A percentile compares a stretch with the other conserved stretches of the same genome.
Evolutionary conservation across 30 jellyfish, hydroid and myxozoan species (phyloP).

Genomic region (Hydractinia echinata): DNA sequence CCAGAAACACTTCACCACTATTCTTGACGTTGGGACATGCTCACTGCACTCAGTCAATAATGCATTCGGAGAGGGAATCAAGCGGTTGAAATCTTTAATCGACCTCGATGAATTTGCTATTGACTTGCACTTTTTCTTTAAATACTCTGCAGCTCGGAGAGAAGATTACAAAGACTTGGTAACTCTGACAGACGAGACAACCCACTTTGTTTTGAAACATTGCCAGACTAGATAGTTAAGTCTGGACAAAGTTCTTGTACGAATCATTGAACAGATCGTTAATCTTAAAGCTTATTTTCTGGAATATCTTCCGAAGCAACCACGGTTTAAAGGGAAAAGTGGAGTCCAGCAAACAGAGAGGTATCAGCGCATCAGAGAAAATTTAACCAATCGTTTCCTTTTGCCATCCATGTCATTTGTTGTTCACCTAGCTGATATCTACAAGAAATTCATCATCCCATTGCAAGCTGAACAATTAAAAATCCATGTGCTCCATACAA

Average conservation of each 20-base stretch:
- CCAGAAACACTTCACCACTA: too few species aligned
- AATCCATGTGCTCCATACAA: conserved; percentile 11
- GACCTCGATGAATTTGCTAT: too few species aligned
- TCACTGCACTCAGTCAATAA: too few species aligned
- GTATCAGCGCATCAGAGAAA: conserved; percentile 15
- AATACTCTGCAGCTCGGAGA: too few species aligned
- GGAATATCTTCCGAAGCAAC: conserved; percentile 11
- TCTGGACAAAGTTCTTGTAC: neutral
- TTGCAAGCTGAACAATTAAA: neutral
- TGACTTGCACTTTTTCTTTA: too few species aligned
- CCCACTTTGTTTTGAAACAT: neutral
- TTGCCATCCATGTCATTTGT: conserved; percentile 15
- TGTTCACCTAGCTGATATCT: neutral
- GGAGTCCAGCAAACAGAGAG: neutral
- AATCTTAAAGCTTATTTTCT: conserved; percentile 9
- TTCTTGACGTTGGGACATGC: too few species aligned
- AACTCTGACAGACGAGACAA: neutral
- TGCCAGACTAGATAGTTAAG: conserved; percentile 18
- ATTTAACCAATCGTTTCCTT: neutral
- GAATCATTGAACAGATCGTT: conserved; percentile 6
- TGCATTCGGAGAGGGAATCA: too few species aligned
- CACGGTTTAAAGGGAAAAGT: conserved; percentile 5
- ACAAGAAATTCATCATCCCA: neutral
- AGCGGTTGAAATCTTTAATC: too few species aligned
- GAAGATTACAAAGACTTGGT: neutral